Evolutionary conservation across 2,888 invertebrate genomes (phyloP), one percentile per base, ranked within the genome.

Genomic region (Polydrusus tereticollis): DNA sequence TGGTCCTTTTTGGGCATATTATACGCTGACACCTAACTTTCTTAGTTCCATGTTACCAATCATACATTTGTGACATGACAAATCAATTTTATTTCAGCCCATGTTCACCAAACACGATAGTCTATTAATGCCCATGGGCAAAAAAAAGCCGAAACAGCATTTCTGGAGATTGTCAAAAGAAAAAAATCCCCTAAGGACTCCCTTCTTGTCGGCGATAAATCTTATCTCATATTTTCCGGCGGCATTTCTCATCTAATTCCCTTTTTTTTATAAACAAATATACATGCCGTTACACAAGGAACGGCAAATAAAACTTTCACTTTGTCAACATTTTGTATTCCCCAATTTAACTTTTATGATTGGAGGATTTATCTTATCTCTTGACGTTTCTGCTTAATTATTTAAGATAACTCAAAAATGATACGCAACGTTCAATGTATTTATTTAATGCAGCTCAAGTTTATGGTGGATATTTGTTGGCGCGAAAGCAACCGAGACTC

Each of bases 301-400:
- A 21, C n/a, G 14, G 47, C 47, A 21, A 47, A 47, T 47, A 47
- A 47, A 47, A 21, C 47, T 47, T 47, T 21, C 21, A 47, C 47
- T 47, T 47, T 47, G 47, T 47, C 21, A 21, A 47, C 47, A 10
- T 47, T 47, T 47, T 47, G 12, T 47, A 20, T 20, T 47, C 12
- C 14, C 47, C 12, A 47, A 47, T 21, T 21, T 21, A 47, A 47
- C 21, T 47, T 47, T 47, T 12, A 47, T 12, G 20, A 47, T 47
- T 14, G 14, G 14, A 38, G n/a, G 14, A 38, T 38, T 38, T 38
- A 14, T 38, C 38, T 38, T 38, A n/a, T 38, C 14, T 1, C 38
- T 12, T 38, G 38, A 38, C 38, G 12, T 38, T 38, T 38, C 14
- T 38, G 14, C 38, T 38, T 38, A 38, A 38, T 38, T 12, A 38